Evolutionary conservation across 2,113 vertebrate species (phyloP), one percentile per base, ranked within the genome.

Genomic region (Machaerirhynchus nigripectus): DNA sequence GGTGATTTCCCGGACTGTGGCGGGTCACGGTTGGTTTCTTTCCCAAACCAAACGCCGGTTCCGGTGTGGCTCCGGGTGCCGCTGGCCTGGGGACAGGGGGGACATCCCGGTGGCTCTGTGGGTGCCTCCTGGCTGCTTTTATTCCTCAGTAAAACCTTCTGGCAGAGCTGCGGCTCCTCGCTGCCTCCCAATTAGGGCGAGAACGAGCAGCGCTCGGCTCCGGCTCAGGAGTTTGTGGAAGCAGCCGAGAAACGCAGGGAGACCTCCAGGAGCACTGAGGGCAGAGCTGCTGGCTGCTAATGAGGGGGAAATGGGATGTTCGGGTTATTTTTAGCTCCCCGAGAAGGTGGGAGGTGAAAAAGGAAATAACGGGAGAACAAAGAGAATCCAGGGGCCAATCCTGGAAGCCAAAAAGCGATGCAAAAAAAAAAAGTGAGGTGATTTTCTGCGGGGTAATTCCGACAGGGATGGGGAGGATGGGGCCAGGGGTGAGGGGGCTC

Each of bases 311-410:
- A 90, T 11, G n/a, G 63, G 85, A 46, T 95, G 94, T 96, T 95
- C 83, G n/a, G 70, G 88, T 33, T 96, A 97, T 97, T 95, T 97
- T 96, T 96, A 97, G 95, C 92, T 90, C 81, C 78, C 28, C 13
- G 47, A 93, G 93, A 85, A 97, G 92, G 92, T 96, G 93, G 87
- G 96, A 95, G 90, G 93, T 95, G 92, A 71, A 70, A 87, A 89
- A 93, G 77, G 15, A 94, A 80, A 2, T 47, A 96, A 59, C 47
- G 63, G 5, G 63, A 79, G 74, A 94, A 89, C 90, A 93, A 84
- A 91, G 74, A 9, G 78, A 89, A 87, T 67, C 56, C 73, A 39
- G 19, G 60, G 64, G 15, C 37, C 63, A 10, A 65, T 73, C 23
- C 52, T 74, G 63, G 80, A 44, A 82, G 90, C 65, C 69, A 84